phyloP scores from a whole-genome alignment of 2,797 vertebrate genomes.

The Tauraco hartlaubi region DNA sequence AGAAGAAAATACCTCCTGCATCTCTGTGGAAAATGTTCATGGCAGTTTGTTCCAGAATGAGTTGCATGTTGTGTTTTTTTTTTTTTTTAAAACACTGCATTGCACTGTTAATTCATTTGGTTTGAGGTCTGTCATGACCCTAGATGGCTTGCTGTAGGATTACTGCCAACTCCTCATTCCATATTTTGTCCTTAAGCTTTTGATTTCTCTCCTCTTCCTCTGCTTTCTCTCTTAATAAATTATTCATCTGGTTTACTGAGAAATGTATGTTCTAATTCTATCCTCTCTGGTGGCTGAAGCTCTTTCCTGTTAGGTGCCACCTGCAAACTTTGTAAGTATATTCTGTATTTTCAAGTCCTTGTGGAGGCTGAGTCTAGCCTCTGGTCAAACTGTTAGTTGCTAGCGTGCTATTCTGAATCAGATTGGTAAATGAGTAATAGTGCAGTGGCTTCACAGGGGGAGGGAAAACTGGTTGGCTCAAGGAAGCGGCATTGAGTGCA shows the following conservation, averaged over 20 bases:
- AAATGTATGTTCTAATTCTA: not conserved
- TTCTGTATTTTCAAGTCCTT: not conserved
- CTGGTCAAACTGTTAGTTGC: not conserved
- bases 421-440: constrained; percentile 61
- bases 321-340: not conserved
- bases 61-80: not conserved
- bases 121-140: constrained; percentile 50
- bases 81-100: constrained; percentile 42
- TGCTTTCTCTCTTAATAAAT: not conserved
- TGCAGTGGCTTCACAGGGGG: not conserved
- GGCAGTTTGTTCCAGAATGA: constrained; percentile 46
- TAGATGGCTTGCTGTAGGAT: constrained; percentile 53
- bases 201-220: not conserved
- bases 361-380: not conserved
- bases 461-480: not conserved
- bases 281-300: not conserved
- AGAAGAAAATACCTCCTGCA: not conserved
- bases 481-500: not conserved
- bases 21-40: constrained; percentile 24
- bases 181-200: constrained; percentile 15
- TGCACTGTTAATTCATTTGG: constrained; percentile 59
- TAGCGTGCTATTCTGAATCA: not conserved
- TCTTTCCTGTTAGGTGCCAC: not conserved
- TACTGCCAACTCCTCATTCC: constrained; percentile 24
- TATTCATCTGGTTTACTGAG: not conserved